Percentiles rank a stretch among this genome's conserved stretches.
Evolutionary conservation across 2,888 invertebrate species (phyloP).

Genomic region (Nomada flava): DNA sequence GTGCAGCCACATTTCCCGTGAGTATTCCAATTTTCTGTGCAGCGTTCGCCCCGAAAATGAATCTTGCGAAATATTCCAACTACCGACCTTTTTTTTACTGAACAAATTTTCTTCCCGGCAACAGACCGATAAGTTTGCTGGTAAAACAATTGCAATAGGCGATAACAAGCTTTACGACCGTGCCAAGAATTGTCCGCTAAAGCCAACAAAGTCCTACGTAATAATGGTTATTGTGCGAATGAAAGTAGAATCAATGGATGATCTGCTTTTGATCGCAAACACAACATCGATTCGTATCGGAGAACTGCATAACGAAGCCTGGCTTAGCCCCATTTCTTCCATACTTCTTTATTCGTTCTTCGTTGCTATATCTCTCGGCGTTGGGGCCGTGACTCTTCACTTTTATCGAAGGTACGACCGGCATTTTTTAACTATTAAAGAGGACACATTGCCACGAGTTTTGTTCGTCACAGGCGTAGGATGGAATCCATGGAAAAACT

Average conservation of each 20-base stretch:
- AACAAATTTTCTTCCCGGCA: not conserved
- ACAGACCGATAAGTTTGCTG: slow-evolving; percentile 49
- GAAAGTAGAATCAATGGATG: slow-evolving; percentile 5
- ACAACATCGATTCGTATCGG: slow-evolving; percentile 55
- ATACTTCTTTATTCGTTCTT: too few relatives aligned
- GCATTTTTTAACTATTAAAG: too few relatives aligned
- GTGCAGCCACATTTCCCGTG: slow-evolving; percentile 55
- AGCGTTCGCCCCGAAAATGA: too few relatives aligned
- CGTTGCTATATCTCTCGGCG: slow-evolving; percentile 40
- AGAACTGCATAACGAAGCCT: slow-evolving; percentile 44
- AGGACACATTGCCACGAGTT: too few relatives aligned
- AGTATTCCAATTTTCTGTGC: slow-evolving; percentile 11
- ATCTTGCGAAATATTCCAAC: too few relatives aligned
- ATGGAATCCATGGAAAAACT: not conserved
- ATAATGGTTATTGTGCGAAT: slow-evolving; percentile 56
- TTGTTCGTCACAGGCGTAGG: slow-evolving; percentile 14
- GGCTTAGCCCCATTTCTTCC: slow-evolving; percentile 57
- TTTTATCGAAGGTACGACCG: slow-evolving; percentile 54
- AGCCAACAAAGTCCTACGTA: slow-evolving; percentile 59
- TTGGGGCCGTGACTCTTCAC: slow-evolving; percentile 12
- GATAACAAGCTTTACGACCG: slow-evolving; percentile 53
- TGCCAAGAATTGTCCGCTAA: slow-evolving; percentile 62
- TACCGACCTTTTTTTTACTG: not conserved
- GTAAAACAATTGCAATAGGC: slow-evolving; percentile 65
- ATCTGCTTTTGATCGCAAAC: slow-evolving; percentile 45